These are phyloP conservation scores for Melieria picta DNA, from an alignment of 2,888 invertebrate genomes.

Conservation along the genomic window DNA sequence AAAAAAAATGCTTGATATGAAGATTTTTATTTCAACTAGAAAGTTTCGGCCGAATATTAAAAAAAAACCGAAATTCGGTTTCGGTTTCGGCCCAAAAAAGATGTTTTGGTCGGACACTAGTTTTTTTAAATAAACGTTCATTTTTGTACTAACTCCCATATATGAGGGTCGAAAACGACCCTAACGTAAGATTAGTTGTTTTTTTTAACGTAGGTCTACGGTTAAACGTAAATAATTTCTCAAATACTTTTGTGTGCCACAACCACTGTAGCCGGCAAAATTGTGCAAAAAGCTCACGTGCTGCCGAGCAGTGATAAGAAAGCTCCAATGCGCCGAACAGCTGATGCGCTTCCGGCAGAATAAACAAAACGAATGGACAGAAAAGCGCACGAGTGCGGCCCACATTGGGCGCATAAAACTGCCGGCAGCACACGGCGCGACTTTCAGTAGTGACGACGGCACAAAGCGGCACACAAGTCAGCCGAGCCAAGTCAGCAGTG, in stretches of 20 bases:
- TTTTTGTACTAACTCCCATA: too few relatives aligned
- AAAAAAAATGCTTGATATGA: too few relatives aligned
- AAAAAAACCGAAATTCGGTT: too few relatives aligned
- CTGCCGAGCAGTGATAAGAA: conserved; percentile 35
- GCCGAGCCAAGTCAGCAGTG: neutral
- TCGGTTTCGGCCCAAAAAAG: too few relatives aligned
- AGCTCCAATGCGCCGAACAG: conserved; percentile 36
- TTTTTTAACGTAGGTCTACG: too few relatives aligned
- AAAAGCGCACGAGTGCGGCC: conserved; percentile 12
- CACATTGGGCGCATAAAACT: conserved; percentile 10
- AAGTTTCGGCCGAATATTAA: too few relatives aligned
- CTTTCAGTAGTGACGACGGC: conserved; percentile 19
- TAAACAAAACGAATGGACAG: conserved; percentile 17
- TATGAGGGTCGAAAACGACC: too few relatives aligned
- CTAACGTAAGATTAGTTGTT: too few relatives aligned
- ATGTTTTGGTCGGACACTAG: too few relatives aligned
- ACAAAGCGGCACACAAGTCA: conserved; percentile 14
- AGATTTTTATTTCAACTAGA: too few relatives aligned
- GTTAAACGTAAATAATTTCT: too few relatives aligned
- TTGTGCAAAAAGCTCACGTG: conserved; percentile 7
- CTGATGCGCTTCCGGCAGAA: conserved; percentile 29
- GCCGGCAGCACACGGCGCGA: neutral
- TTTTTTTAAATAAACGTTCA: too few relatives aligned
- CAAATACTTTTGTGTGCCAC: neutral
- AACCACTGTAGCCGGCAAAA: conserved; percentile 24